Conservation (phyloP, 2,797 vertebrate species). For the Emydoidea blandingii region DNA sequence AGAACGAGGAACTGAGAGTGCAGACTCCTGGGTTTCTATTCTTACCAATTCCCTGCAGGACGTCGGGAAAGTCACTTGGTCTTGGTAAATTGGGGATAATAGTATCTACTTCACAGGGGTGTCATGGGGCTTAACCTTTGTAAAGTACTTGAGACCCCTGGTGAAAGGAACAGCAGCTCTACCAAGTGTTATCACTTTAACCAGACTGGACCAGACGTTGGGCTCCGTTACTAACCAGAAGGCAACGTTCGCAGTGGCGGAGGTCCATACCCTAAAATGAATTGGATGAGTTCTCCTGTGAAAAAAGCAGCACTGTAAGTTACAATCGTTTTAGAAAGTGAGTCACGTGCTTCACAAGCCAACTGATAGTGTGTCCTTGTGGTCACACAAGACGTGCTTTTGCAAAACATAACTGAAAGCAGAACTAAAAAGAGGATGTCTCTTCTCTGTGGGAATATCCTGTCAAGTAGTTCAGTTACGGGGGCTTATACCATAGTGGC, state of each 20-base stretch:
- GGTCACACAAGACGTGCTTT: not conserved
- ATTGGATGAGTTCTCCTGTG: not conserved
- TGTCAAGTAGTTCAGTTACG: accelerated
- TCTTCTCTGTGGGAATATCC: conserved; percentile 22
- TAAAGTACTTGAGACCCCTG: not conserved
- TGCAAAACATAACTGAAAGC: conserved; percentile 49
- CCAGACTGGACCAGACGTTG: not conserved
- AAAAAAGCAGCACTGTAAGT: not conserved
- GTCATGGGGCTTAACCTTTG: not conserved
- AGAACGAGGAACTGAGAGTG: not conserved
- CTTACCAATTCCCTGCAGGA: not conserved
- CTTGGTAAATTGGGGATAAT: not conserved
- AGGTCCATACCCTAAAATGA: not conserved
- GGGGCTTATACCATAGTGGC: not conserved
- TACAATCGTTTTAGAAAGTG: not conserved
- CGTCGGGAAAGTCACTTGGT: not conserved
- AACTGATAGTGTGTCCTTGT: not conserved
- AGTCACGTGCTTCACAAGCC: not conserved
- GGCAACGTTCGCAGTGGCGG: not conserved
- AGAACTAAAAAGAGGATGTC: conserved; percentile 62
- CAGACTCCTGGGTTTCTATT: not conserved
- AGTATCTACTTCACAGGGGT: not conserved
- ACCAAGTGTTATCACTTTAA: not conserved
- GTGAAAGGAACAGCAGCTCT: not conserved
- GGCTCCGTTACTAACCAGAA: not conserved